Percentiles rank a stretch among this genome's conserved stretches.
Evolutionary conservation across 2,888 invertebrate species (phyloP).

Genomic region (Tholera decimalis): DNA sequence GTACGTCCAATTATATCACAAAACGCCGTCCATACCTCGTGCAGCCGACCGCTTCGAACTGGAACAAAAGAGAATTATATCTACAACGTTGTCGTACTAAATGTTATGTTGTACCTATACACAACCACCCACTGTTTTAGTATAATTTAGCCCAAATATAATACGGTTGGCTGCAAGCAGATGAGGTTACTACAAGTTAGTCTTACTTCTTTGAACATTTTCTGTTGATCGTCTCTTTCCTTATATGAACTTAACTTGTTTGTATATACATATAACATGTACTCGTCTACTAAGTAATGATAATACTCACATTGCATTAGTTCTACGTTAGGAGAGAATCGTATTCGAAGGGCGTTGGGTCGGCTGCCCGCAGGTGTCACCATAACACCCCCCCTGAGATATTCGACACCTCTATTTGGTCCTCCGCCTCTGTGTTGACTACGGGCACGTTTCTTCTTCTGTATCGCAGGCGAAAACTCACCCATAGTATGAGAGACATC

Average conservation of each 20-base stretch:
- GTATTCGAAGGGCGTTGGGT: constrained; percentile 91
- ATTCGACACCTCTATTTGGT: constrained; percentile 92
- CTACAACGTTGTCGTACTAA: constrained; percentile 43
- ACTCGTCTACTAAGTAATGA: constrained; percentile 21
- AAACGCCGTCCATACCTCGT: constrained; percentile 75
- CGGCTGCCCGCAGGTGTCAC: constrained; percentile 93
- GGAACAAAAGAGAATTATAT: constrained; percentile 75
- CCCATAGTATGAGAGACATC: constrained; percentile 90
- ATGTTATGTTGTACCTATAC: constrained; percentile 13
- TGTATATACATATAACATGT: too few species aligned
- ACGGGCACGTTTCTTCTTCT: constrained; percentile 81
- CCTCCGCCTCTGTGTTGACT: constrained; percentile 76
- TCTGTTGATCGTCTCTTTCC: constrained; percentile 36
- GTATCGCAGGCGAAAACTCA: constrained; percentile 85
- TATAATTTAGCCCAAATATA: constrained; percentile 43
- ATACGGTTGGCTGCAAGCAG: constrained; percentile 14
- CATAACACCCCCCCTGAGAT: constrained; percentile 93
- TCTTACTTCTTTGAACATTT: constrained; percentile 30
- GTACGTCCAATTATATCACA: constrained; percentile 90
- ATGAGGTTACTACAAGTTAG: constrained; percentile 26
- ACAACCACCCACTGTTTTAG: constrained; percentile 8
- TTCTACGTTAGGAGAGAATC: constrained; percentile 91
- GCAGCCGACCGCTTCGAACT: constrained; percentile 89
- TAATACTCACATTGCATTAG: constrained; percentile 82
- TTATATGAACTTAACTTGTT: constrained; percentile 10